These are phyloP conservation scores for Hydroisotoma schaefferi DNA, from an alignment of 2,888 invertebrate genomes.

Conservation along the genomic window DNA sequence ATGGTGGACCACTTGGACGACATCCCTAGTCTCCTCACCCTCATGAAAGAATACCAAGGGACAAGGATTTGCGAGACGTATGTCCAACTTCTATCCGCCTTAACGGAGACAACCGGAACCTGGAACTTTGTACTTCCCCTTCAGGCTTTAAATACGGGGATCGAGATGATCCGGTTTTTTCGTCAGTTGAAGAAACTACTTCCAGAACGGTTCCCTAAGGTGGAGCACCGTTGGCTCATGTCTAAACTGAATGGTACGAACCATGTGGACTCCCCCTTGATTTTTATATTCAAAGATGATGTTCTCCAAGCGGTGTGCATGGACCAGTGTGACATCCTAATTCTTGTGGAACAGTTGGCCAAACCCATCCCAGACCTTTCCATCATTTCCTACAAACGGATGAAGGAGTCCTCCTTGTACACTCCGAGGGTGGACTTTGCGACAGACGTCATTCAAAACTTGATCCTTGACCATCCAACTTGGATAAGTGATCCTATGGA, in stretches of 20 bases:
- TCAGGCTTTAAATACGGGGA: constrained; percentile 3
- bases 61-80: constrained; percentile 9
- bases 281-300: constrained; percentile 10
- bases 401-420: constrained; percentile 4
- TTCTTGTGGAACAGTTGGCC: constrained; percentile 5
- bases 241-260: not conserved
- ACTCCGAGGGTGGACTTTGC: constrained; percentile 12
- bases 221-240: not conserved
- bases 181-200: not conserved
- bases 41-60: not conserved
- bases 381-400: not conserved
- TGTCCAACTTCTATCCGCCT: not conserved
- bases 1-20: constrained; percentile 6
- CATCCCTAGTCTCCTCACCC: constrained; percentile 2
- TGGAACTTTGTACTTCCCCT: constrained; percentile 13
- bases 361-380: not conserved
- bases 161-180: constrained; percentile 12
- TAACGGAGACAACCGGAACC: not conserved
- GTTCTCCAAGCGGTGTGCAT: constrained; percentile 13
- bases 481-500: constrained; percentile 6
- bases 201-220: not conserved
- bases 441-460: constrained; percentile 5
- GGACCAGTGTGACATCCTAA: constrained; percentile 19
- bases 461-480: constrained; percentile 12
- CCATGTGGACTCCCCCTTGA: constrained; percentile 6